These are phyloP conservation scores for Heterotilapia buettikoferi DNA, from an alignment of 2,113 vertebrate species.

Conservation along the genomic window DNA sequence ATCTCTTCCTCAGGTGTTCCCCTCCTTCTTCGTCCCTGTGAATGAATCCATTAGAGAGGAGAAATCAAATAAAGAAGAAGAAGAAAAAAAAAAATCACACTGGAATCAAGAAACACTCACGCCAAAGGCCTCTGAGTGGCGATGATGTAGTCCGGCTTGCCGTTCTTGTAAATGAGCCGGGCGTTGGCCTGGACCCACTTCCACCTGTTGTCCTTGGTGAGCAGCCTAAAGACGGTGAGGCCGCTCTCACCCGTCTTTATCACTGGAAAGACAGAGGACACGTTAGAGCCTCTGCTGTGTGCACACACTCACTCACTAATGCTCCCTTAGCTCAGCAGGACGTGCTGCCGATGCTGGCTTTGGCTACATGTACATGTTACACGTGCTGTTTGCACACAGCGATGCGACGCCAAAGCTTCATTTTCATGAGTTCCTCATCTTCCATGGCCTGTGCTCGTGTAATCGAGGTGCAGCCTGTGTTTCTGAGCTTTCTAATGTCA, in stretches of 20 bases:
- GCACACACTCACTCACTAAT: background rate
- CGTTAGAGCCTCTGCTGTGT: background rate
- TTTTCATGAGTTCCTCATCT: background rate
- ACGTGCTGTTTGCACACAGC: constrained; percentile 4
- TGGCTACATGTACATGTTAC: background rate
- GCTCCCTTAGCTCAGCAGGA: background rate
- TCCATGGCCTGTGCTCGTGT: background rate
- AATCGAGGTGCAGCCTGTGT: background rate
- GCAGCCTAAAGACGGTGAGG: constrained; percentile 72
- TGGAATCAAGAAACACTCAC: constrained; percentile 43
- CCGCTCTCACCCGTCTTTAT: constrained; percentile 77
- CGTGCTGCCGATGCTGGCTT: background rate
- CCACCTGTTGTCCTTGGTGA: constrained; percentile 75
- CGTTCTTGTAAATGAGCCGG: constrained; percentile 69
- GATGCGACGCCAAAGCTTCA: background rate
- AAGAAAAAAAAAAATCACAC: too few relatives aligned
- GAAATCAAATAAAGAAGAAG: background rate
- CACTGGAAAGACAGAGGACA: constrained; percentile 57
- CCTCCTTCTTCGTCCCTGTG: constrained; percentile 80
- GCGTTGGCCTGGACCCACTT: constrained; percentile 78
- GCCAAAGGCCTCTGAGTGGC: constrained; percentile 65
- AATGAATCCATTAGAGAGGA: background rate
- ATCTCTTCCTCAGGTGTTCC: constrained; percentile 76
- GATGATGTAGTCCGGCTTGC: constrained; percentile 74
- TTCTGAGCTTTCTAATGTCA: background rate